Evolutionary conservation across 2,113 vertebrate species (phyloP), one percentile per base, ranked within the genome.

Genomic region (Semicossyphus pulcher): DNA sequence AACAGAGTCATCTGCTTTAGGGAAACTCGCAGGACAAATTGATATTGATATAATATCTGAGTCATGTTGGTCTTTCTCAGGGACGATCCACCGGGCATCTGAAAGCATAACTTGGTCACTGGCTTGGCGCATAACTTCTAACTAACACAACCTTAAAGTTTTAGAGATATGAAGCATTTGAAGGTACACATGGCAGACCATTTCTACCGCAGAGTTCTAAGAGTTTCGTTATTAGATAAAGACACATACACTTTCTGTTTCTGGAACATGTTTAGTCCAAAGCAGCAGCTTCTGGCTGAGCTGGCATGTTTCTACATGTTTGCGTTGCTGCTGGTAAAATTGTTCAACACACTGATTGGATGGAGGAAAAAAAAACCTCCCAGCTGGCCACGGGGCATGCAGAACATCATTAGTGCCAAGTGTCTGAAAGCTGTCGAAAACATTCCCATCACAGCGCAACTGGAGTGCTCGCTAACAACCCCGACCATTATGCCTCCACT

Each of bases 391-490:
- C 53, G 34, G 86, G 89, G 68, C 88, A 83, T 75, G 84, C 74
- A 85, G 78, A 87, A 74, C 78, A 81, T 92, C 84, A 86, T 90
- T 91, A 88, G 68, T 68, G 86, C 81, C 84, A 69, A 89, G 88
- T 92, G 89, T 89, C 88, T 90, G 84, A 90, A 87, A 87, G 83
- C 87, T 91, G 89, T 89, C 76, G 16, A 78, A 81, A 86, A 78
- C 85, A 72, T 85, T 91, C 82, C 80, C 72, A 62, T 88, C 89
- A 91, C 75, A 56, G 63, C 32, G 31, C 72, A 84, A 86, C 78
- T 67, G 69, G 81, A 88, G 86, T 73, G 81, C 83, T 90, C 80
- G 0, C 81, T 89, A 89, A 89, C 83, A 85, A 87, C 72, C 83
- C 63, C 21, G 73, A 81, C 78, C 76, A 83, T 88, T 76, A 86